Evolutionary conservation across 2,888 invertebrate species (phyloP), one percentile per base, ranked within the genome.

Genomic region (Tenthredo scrophulariae): DNA sequence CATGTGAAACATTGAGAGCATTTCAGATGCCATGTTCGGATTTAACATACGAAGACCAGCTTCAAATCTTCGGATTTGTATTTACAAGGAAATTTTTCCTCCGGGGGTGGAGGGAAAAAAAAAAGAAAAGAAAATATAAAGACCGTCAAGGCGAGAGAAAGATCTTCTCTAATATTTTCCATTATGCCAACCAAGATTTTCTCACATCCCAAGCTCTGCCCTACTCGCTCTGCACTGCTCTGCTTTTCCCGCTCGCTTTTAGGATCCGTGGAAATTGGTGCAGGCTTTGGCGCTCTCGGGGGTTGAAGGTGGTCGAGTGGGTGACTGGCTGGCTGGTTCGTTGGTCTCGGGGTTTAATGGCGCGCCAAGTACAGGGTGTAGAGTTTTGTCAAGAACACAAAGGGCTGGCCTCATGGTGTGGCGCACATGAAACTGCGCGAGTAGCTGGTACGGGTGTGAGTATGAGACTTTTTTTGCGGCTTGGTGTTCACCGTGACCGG

Each of bases 231-330:
- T 85, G 67, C 84, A 74, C 85, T 77, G 85, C 86, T 22, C 26
- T 29, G 29, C 26, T 26, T 6, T 18, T 26, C 22, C 50, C 46
- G 46, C 82, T 54, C 29, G 77, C 79, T 43, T 79, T 40, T 58
- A 50, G 58, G 65, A 75, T 75, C 84, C 86, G 86, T 85, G 86
- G 87, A 89, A 89, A 89, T 89, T 89, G 88, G 87, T 88, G 40
- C 43, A 74, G 88, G 88, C 87, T 89, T 89, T 84, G 62, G 87
- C 89, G 87, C 85, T 86, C 84, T 85, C 80, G 86, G 86, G 85
- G 86, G 85, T 85, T 54, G 85, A 84, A 86, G 84, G 86, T 83
- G 85, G 58, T 43, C 70, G 75, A 72, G 80, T 67, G 82, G 85
- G 80, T 37, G 72, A 58, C 67, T 84, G 65, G 80, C 84, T 62